Evolutionary conservation across 92 coral and sea anemone genomes (phyloP).

Genomic region (Umimayanthus kanabou): DNA sequence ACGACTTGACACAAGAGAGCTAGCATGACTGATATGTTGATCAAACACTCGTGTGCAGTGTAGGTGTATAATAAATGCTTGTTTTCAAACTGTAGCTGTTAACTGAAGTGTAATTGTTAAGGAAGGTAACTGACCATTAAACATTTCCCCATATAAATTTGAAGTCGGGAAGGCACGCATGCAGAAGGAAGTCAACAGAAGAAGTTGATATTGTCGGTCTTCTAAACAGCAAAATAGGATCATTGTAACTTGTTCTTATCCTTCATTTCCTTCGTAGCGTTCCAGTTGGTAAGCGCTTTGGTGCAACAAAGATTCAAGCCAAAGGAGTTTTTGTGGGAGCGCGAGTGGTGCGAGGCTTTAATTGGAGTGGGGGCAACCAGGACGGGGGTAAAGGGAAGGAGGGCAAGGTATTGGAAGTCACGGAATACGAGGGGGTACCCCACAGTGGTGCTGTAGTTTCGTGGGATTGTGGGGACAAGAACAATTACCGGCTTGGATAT

Average conservation of each 20-base stretch:
- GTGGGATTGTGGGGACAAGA: conserved; percentile 56
- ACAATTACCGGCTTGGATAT: conserved; percentile 64
- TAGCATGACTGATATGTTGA: neutral
- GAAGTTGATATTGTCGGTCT: neutral
- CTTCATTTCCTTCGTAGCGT: conserved; percentile 22
- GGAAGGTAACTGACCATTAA: too few relatives aligned
- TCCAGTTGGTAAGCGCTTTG: neutral
- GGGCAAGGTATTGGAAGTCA: conserved; percentile 56
- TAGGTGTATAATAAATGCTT: too few relatives aligned
- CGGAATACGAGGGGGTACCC: conserved; percentile 38
- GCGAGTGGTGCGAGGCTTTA: conserved; percentile 62
- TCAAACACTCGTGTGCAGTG: too few relatives aligned
- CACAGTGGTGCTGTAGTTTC: conserved; percentile 54
- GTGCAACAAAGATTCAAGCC: too few relatives aligned
- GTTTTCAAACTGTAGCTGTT: too few relatives aligned
- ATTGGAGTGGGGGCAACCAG: conserved; percentile 38
- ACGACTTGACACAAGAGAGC: too few relatives aligned
- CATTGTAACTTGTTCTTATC: neutral
- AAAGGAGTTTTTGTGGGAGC: conserved; percentile 49
- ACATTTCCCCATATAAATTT: too few relatives aligned
- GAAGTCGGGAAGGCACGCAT: too few relatives aligned
- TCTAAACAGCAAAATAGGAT: neutral
- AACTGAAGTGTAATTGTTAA: too few relatives aligned
- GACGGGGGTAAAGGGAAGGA: neutral
- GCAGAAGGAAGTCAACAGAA: neutral